Evolutionary conservation across 92 coral and sea anemone genomes (phyloP).

Genomic region (Isaurus tuberculatus): DNA sequence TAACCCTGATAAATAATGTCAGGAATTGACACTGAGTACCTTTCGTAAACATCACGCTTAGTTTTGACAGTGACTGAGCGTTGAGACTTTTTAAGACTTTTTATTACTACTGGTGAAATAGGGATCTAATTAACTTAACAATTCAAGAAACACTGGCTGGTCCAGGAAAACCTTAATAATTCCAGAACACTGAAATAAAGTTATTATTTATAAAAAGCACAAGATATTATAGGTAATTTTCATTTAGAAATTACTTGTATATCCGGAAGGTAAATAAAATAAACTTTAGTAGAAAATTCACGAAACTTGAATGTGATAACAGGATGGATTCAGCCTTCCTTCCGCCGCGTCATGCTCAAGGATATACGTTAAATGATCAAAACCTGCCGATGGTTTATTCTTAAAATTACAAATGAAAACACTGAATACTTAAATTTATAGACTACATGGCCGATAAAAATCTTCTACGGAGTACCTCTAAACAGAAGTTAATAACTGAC

Average conservation of each 20-base stretch:
- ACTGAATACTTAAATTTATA: neutral
- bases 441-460: too few relatives aligned
- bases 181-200: neutral
- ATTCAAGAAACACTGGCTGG: neutral
- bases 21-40: conserved; percentile 10
- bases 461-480: neutral
- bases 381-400: neutral
- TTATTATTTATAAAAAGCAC: neutral
- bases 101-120: neutral
- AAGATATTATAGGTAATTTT: neutral
- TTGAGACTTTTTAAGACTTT: neutral
- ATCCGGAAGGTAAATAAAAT: conserved; percentile 14
- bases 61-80: neutral
- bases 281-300: conserved; percentile 7
- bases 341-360: conserved; percentile 25
- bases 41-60: conserved; percentile 33
- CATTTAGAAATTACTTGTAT: neutral
- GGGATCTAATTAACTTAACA: neutral
- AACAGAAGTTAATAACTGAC: neutral
- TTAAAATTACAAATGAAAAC: neutral
- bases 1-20: conserved; percentile 33
- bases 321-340: conserved; percentile 34
- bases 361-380: neutral
- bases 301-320: conserved; percentile 31
- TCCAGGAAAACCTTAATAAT: neutral